Percentiles rank a stretch among this genome's conserved stretches.
These are phyloP conservation scores for Punctoribates punctum DNA, from an alignment of 2,888 invertebrate genomes.

Conservation along the genomic window DNA sequence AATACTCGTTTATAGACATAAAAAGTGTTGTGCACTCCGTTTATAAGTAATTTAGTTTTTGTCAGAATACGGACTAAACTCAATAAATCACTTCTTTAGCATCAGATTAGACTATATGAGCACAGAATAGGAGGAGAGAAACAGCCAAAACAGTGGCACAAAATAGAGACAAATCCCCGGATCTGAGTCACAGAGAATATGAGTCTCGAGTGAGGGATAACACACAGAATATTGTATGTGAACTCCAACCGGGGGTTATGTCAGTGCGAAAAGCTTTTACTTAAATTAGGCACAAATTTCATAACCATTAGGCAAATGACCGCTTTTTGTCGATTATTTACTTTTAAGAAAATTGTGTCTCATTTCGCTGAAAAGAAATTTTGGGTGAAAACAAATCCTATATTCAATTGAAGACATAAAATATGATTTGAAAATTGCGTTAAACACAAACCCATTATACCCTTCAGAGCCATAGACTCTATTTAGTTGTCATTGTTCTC, in stretches of 20 bases:
- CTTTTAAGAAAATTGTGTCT: background rate
- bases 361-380: background rate
- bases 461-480: no score
- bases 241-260: background rate
- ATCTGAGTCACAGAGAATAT: constrained; percentile 20
- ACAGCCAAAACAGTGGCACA: constrained; percentile 3
- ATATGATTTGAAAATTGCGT: no score
- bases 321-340: background rate
- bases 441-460: no score
- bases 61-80: constrained; percentile 11
- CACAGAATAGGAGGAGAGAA: background rate
- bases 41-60: constrained; percentile 36
- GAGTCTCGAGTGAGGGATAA: background rate
- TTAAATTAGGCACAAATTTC: constrained; percentile 32
- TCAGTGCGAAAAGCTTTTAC: constrained; percentile 27
- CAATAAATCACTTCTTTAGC: constrained; percentile 31
- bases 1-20: background rate
- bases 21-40: background rate
- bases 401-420: no score
- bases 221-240: background rate
- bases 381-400: background rate
- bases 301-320: constrained; percentile 33
- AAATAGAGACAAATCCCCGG: constrained; percentile 15
- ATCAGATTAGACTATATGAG: constrained; percentile 25
- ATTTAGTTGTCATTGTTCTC: background rate